Conservation (phyloP, 2,113 vertebrate species). For the Vombatus ursinus region DNA sequence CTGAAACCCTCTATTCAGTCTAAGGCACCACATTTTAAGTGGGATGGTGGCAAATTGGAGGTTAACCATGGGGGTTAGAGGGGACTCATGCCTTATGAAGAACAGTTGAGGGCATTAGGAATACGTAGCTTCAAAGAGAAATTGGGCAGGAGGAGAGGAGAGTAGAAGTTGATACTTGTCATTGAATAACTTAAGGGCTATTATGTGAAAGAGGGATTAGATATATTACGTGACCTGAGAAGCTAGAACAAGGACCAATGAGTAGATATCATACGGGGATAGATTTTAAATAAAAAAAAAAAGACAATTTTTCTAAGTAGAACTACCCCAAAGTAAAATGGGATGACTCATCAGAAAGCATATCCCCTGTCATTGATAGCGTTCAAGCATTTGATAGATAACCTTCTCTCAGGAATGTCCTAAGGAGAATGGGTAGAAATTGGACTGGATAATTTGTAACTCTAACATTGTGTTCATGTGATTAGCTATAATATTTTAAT, state of each 20-base stretch:
- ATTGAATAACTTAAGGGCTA: not conserved
- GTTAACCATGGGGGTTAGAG: not conserved
- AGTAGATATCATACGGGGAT: not conserved
- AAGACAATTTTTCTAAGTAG: not conserved
- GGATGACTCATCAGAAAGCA: not conserved
- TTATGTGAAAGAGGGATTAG: not conserved
- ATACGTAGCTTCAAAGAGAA: not conserved
- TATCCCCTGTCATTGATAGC: not conserved
- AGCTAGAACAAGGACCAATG: not conserved
- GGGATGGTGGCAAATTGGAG: not conserved
- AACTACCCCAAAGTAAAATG: not conserved
- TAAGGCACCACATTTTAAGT: not conserved
- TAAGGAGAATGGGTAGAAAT: not conserved
- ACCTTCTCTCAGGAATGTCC: not conserved
- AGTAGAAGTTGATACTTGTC: not conserved
- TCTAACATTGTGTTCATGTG: not conserved
- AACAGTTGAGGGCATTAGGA: not conserved
- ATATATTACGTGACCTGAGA: not conserved
- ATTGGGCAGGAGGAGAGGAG: not conserved
- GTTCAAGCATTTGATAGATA: not conserved
- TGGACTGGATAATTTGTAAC: not conserved
- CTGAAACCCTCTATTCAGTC: not conserved
- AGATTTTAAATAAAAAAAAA: not conserved
- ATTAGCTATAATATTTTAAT: not conserved
- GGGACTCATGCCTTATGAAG: not conserved